These are phyloP conservation scores for Harlomillsia oculata DNA, from an alignment of 1,140 invertebrate genomes.

Conservation along the genomic window DNA sequence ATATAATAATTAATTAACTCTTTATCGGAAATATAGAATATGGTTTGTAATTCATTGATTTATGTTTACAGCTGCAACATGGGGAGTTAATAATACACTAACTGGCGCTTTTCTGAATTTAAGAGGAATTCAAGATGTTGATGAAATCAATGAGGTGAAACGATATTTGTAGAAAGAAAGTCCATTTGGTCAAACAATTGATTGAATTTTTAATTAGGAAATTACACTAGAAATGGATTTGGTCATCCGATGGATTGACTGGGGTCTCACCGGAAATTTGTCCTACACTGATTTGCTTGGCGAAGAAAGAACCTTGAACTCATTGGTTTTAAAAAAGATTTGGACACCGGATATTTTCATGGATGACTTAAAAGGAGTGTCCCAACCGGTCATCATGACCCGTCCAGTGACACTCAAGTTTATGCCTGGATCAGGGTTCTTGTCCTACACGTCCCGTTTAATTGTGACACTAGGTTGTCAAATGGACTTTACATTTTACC, in stretches of 20 bases:
- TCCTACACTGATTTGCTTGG: neutral
- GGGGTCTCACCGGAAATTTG: too few relatives aligned
- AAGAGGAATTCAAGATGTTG: too few relatives aligned
- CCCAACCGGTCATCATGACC: slow-evolving; percentile 7
- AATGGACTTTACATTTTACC: slow-evolving; percentile 32
- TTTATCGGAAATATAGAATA: too few relatives aligned
- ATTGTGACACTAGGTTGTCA: too few relatives aligned
- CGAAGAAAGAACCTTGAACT: slow-evolving; percentile 11
- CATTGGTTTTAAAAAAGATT: slow-evolving; percentile 18
- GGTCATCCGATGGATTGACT: slow-evolving; percentile 21
- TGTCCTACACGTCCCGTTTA: slow-evolving; percentile 18
- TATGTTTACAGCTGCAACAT: too few relatives aligned
- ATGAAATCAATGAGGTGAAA: too few relatives aligned
- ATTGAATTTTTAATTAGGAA: neutral
- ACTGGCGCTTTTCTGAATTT: too few relatives aligned
- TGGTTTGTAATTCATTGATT: too few relatives aligned
- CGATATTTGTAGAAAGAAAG: too few relatives aligned
- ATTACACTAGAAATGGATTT: slow-evolving; percentile 15
- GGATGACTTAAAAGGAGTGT: slow-evolving; percentile 9
- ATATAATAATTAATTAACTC: too few relatives aligned
- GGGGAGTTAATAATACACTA: too few relatives aligned
- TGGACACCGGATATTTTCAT: slow-evolving; percentile 26
- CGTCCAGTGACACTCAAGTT: slow-evolving; percentile 15
- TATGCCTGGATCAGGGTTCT: slow-evolving; percentile 12
- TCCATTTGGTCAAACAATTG: too few relatives aligned